Evolutionary conservation across 2,888 invertebrate species (phyloP).

Genomic region (Tipula confusa): DNA sequence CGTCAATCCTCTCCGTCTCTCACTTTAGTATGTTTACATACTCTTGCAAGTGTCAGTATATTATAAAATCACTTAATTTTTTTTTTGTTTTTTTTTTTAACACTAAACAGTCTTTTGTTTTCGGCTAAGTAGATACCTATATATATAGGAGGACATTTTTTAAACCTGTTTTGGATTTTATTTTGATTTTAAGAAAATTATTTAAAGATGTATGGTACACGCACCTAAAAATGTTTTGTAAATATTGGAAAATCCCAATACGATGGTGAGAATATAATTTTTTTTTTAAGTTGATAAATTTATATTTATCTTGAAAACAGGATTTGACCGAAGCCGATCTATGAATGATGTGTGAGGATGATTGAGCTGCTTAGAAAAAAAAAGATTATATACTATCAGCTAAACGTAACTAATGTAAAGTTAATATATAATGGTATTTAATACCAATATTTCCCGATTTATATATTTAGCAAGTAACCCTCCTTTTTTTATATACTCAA

Average conservation of each 20-base stretch:
- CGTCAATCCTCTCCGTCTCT: neutral
- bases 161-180: constrained; percentile 13
- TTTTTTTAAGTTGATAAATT: neutral
- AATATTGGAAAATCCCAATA: neutral
- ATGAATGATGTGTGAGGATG: neutral
- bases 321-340: neutral
- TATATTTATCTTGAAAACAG: neutral
- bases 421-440: neutral
- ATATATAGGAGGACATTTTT: neutral
- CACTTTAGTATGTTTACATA: neutral
- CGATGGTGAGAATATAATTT: neutral
- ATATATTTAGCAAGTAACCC: neutral
- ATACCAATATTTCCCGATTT: neutral
- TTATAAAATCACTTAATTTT: neutral
- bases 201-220: neutral
- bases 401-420: neutral
- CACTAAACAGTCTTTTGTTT: neutral
- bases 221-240: neutral
- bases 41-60: neutral
- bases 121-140: neutral
- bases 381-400: neutral
- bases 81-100: neutral
- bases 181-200: neutral
- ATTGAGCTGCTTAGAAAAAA: neutral
- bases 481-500: neutral